phyloP scores from a whole-genome alignment of 2,797 vertebrate species.

The Zalophus californianus region DNA sequence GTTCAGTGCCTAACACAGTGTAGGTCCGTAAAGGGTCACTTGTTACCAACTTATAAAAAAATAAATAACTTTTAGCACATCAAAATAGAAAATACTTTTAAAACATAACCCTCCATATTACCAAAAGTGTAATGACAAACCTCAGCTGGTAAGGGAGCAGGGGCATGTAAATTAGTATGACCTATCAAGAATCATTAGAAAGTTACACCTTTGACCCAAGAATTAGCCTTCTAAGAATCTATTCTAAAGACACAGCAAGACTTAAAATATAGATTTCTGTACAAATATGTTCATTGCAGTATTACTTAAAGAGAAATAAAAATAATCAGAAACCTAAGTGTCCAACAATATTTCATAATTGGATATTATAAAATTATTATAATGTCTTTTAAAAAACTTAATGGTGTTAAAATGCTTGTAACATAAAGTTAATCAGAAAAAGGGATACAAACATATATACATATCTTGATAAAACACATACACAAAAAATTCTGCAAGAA shows the following conservation, averaged over 20 bases:
- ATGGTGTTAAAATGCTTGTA: conserved; percentile 6
- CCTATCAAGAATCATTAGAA: not conserved
- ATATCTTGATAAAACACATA: conserved; percentile 36
- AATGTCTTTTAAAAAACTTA: not conserved
- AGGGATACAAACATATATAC: not conserved
- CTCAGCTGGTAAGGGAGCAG: not conserved
- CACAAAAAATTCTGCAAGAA: not conserved
- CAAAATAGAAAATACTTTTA: not conserved
- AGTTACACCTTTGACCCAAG: not conserved
- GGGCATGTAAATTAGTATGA: not conserved
- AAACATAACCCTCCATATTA: not conserved
- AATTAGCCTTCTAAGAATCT: not conserved
- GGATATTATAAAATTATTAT: conserved; percentile 11
- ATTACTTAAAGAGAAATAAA: conserved; percentile 27
- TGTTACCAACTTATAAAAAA: not conserved
- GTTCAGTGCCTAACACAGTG: not conserved
- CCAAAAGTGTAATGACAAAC: not conserved
- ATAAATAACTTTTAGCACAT: not conserved
- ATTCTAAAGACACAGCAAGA: conserved; percentile 15
- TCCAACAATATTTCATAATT: not conserved
- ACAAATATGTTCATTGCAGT: not conserved
- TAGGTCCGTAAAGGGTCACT: not conserved
- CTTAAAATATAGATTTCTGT: not conserved
- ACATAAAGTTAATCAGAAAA: conserved; percentile 4
- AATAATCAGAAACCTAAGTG: not conserved